Base-by-base conservation (phyloP, 2,888 invertebrate species). In the Bombylius major region DNA sequence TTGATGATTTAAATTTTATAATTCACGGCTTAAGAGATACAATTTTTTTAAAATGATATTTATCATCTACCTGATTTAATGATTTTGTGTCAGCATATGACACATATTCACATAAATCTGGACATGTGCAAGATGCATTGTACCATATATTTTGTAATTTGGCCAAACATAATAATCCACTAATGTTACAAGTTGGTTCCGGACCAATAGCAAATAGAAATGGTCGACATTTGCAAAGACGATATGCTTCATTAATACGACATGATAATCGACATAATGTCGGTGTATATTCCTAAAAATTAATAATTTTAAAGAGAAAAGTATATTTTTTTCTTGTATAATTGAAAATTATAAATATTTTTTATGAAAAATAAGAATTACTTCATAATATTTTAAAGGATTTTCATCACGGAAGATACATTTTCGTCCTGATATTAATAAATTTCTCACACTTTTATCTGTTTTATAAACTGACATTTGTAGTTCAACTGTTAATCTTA, bases 221-320 rank as follows among this genome's bases (percentile, higher is more conserved):
- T 5, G 72, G 72, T 36, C 67, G 68, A 55, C 72, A 72, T 0
- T 65, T 59, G 58, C 72, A 73, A 5, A 67, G 54, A 5, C 59
- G 49, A 5, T 69, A 50, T 1, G 73, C 72, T 9, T 60, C 61
- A 44, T 65, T 62, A n/a, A 72, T 68, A 31, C 70, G 70, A 39
- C 72, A 72, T 52, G 70, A 69, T 36, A 67, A 63, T 42, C 68
- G 67, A 55, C 72, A 72, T 5, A 72, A 58, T 6, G 66, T 64
- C 4, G 66, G 66, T 13, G 66, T 63, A 56, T 72, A 72, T 14
- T 61, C 61, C 72, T 72, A 23, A 23, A 23, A 23, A 23, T 23
- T 23, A 23, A 23, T 23, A 23, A 23, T 23, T 23, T 23, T 23
- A 23, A 23, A 23, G 3, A 23, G 23, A 23, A 1, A 23, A 23